phyloP scores from a whole-genome alignment of 2,113 vertebrate species.

The Athene cunicularia region DNA sequence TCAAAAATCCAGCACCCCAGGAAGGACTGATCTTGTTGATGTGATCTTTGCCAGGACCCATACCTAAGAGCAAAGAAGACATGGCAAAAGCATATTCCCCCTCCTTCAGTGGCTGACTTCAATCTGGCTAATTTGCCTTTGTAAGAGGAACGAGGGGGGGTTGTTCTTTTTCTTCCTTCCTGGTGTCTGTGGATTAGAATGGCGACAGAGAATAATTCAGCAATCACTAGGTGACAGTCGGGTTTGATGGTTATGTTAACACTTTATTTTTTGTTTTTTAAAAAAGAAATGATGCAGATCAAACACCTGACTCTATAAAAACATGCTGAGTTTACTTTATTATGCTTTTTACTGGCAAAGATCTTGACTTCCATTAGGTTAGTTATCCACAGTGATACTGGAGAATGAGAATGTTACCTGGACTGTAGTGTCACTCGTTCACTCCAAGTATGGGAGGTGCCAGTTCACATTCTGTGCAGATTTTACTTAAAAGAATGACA shows the following conservation, averaged over 20 bases:
- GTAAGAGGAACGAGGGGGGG: background rate
- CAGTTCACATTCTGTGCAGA: background rate
- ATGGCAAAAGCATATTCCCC: slow-evolving; percentile 43
- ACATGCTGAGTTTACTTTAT: background rate
- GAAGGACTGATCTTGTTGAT: slow-evolving; percentile 50
- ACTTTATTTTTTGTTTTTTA: background rate
- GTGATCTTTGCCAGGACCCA: slow-evolving; percentile 53
- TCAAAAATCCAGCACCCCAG: slow-evolving; percentile 41
- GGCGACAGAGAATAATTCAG: background rate
- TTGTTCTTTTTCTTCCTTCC: slow-evolving; percentile 35
- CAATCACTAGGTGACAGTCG: background rate
- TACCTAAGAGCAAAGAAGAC: slow-evolving; percentile 50
- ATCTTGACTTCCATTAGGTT: background rate
- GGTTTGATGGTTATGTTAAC: background rate
- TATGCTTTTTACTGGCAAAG: background rate
- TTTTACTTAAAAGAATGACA: background rate
- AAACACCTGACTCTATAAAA: background rate
- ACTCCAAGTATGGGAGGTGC: background rate
- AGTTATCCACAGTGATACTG: background rate
- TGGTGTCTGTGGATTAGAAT: background rate
- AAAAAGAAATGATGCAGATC: background rate
- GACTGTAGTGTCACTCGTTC: background rate
- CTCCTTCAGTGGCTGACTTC: slow-evolving; percentile 51
- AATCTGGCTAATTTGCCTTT: slow-evolving; percentile 61
- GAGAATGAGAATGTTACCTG: background rate